phyloP scores from a whole-genome alignment of 2,113 vertebrate genomes.

The Rana temporaria region DNA sequence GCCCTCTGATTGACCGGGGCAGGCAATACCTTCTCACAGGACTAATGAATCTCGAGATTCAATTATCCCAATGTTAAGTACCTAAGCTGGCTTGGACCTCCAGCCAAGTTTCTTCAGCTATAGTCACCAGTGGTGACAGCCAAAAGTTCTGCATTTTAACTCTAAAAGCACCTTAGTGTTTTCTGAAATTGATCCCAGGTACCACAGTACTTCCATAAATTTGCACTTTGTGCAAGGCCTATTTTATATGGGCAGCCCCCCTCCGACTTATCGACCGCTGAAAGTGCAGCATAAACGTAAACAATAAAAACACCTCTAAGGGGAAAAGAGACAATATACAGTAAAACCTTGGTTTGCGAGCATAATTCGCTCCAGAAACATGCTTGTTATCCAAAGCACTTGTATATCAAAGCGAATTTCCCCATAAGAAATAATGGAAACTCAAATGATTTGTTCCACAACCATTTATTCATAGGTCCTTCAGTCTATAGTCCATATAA shows the following conservation, averaged over 20 bases:
- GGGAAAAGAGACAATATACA: no score
- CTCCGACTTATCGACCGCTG: no score
- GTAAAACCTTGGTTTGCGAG: no score
- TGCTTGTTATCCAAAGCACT: no score
- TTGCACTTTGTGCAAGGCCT: background rate
- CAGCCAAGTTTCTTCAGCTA: constrained; percentile 11
- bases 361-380: no score
- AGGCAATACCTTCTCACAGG: constrained; percentile 7
- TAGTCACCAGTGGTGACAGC: background rate
- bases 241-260: no score
- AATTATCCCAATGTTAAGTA: constrained; percentile 8
- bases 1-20: constrained; percentile 20
- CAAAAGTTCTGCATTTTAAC: background rate
- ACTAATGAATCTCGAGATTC: constrained; percentile 24
- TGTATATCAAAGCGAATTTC: no score
- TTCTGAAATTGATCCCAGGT: background rate
- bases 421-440: no score
- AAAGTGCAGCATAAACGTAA: background rate
- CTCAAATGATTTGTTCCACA: no score
- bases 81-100: constrained; percentile 6
- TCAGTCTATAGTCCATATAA: no score
- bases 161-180: background rate
- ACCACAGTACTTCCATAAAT: background rate
- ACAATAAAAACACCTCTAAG: no score
- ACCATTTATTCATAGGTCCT: no score